Conservation (phyloP, 1,140 invertebrate genomes). For the Drosophila bipectinata region DNA sequence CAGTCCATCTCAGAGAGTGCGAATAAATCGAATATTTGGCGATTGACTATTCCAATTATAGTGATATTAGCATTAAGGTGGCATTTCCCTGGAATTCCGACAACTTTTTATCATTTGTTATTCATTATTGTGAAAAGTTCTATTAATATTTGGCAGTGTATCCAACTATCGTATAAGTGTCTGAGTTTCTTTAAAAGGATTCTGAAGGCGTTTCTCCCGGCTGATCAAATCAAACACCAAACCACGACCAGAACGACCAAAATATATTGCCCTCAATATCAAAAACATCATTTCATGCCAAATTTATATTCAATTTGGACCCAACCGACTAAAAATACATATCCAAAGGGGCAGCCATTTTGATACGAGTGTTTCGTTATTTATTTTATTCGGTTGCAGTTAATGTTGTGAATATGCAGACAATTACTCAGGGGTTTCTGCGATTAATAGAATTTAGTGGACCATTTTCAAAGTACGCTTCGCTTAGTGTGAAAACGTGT, state of each 20-base stretch:
- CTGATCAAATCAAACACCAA: conserved; percentile 40
- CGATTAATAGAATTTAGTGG: conserved; percentile 49
- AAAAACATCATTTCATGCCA: conserved; percentile 80
- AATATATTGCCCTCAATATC: conserved; percentile 67
- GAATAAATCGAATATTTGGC: background rate
- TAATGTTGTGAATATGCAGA: conserved; percentile 37
- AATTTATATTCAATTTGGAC: conserved; percentile 79
- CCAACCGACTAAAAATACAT: conserved; percentile 22
- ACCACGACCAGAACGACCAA: conserved; percentile 9
- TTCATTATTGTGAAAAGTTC: background rate
- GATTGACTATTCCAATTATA: background rate
- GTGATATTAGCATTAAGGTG: background rate
- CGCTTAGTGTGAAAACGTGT: conserved; percentile 67
- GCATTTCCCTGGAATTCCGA: background rate
- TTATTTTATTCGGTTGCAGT: conserved; percentile 45
- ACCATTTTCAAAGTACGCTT: conserved; percentile 51
- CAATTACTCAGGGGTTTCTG: conserved; percentile 41
- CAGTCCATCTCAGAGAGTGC: background rate
- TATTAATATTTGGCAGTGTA: conserved; percentile 10
- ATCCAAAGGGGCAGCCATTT: conserved; percentile 55
- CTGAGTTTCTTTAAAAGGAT: conserved; percentile 4
- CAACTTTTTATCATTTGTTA: background rate
- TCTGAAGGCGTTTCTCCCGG: conserved; percentile 10
- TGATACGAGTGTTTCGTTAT: conserved; percentile 24
- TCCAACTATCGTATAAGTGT: background rate